These are phyloP conservation scores for Fissipunctia ypsillon DNA, from an alignment of 2,888 invertebrate species.

Conservation along the genomic window DNA sequence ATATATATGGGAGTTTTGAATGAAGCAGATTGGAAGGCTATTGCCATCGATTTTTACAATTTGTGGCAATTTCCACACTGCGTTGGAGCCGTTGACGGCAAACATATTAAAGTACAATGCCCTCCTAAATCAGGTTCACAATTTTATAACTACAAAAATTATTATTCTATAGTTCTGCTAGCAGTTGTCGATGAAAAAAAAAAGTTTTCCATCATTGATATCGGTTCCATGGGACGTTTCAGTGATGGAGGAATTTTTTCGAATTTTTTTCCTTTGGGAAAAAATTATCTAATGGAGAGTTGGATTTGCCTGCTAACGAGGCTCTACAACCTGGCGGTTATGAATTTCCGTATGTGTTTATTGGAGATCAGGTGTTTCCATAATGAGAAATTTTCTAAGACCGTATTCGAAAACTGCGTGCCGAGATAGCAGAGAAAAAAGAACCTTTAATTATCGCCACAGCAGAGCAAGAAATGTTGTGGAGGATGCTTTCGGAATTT, in stretches of 20 bases:
- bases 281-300: background rate
- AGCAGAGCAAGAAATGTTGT: constrained; percentile 47
- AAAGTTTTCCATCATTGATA: constrained; percentile 27
- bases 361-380: constrained; percentile 27
- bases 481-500: constrained; percentile 44
- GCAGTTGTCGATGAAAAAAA: constrained; percentile 36
- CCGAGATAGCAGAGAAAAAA: constrained; percentile 32
- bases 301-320: constrained; percentile 17
- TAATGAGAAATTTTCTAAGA: constrained; percentile 25
- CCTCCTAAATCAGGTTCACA: constrained; percentile 41
- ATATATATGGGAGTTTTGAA: too few species aligned
- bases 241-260: too few species aligned
- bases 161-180: constrained; percentile 40
- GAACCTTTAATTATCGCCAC: constrained; percentile 43
- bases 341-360: constrained; percentile 15
- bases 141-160: constrained; percentile 44
- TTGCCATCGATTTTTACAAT: too few species aligned
- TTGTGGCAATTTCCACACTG: too few species aligned
- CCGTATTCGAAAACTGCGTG: constrained; percentile 24
- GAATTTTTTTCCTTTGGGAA: too few species aligned
- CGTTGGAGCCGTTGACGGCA: too few species aligned
- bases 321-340: constrained; percentile 16
- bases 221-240: too few species aligned
- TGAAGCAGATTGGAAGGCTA: too few species aligned
- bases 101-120: constrained; percentile 49